Conservation (phyloP, 2,113 vertebrate genomes). For the Pangasianodon hypophthalmus region DNA sequence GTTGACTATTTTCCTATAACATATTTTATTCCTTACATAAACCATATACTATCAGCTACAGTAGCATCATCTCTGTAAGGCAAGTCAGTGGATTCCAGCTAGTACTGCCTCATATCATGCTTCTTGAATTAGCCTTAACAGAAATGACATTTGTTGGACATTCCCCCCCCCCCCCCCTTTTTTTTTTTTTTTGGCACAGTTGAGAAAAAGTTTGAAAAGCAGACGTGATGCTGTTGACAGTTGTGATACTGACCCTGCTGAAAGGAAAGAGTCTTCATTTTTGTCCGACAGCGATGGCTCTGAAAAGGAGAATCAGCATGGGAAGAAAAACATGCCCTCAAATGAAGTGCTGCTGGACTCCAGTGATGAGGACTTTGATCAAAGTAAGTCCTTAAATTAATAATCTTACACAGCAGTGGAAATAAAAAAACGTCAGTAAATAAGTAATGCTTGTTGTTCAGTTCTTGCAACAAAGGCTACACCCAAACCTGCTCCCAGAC, state of each 20-base stretch:
- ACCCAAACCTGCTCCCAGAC: conserved; percentile 54
- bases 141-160: neutral
- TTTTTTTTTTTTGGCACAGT: conserved; percentile 49
- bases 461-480: conserved; percentile 67
- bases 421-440: neutral
- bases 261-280: neutral
- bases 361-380: conserved; percentile 77
- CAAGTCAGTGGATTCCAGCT: neutral
- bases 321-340: conserved; percentile 9
- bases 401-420: neutral
- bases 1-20: neutral
- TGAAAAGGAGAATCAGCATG: conserved; percentile 65
- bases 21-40: neutral
- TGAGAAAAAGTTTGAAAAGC: conserved; percentile 58
- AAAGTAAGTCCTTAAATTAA: conserved; percentile 70
- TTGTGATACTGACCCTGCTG: neutral
- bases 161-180: neutral
- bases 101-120: neutral
- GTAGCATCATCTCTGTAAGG: neutral
- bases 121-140: neutral
- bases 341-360: conserved; percentile 54
- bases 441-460: conserved; percentile 30
- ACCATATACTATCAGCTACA: neutral
- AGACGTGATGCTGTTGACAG: conserved; percentile 47
- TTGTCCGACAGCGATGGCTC: conserved; percentile 56